Conservation (phyloP, 2,888 invertebrate genomes). For the Eudemis profundana region DNA sequence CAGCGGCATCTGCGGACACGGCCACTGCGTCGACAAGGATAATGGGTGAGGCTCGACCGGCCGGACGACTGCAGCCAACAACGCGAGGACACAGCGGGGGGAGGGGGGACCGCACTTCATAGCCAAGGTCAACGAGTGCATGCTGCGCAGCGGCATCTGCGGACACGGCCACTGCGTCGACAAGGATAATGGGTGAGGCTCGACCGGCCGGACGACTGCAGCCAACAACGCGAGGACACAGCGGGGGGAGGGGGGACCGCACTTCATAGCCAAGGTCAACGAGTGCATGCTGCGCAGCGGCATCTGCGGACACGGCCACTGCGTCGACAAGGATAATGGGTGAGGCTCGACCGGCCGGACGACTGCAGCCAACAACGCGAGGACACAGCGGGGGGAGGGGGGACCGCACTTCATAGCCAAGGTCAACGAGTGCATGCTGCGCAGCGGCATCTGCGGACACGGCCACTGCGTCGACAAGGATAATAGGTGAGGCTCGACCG, state of each 20-base stretch:
- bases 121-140: slow-evolving; percentile 90
- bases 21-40: slow-evolving; percentile 90
- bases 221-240: slow-evolving; percentile 61
- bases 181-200: no score
- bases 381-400: slow-evolving; percentile 51
- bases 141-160: slow-evolving; percentile 90
- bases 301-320: slow-evolving; percentile 90
- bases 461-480: slow-evolving; percentile 90
- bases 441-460: slow-evolving; percentile 90
- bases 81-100: slow-evolving; percentile 54
- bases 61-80: slow-evolving; percentile 72
- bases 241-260: slow-evolving; percentile 53
- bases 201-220: slow-evolving; percentile 71
- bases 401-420: slow-evolving; percentile 67
- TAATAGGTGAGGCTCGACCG: slow-evolving; percentile 67
- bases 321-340: slow-evolving; percentile 90
- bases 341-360: slow-evolving; percentile 66
- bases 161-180: slow-evolving; percentile 90
- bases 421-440: slow-evolving; percentile 91
- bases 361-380: slow-evolving; percentile 70
- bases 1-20: slow-evolving; percentile 90
- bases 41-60: slow-evolving; percentile 65
- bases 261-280: slow-evolving; percentile 84
- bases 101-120: slow-evolving; percentile 60
- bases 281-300: slow-evolving; percentile 91